These are phyloP conservation scores for Brachionus manjavacas DNA, from an alignment of 1,140 invertebrate genomes.

Conservation along the genomic window DNA sequence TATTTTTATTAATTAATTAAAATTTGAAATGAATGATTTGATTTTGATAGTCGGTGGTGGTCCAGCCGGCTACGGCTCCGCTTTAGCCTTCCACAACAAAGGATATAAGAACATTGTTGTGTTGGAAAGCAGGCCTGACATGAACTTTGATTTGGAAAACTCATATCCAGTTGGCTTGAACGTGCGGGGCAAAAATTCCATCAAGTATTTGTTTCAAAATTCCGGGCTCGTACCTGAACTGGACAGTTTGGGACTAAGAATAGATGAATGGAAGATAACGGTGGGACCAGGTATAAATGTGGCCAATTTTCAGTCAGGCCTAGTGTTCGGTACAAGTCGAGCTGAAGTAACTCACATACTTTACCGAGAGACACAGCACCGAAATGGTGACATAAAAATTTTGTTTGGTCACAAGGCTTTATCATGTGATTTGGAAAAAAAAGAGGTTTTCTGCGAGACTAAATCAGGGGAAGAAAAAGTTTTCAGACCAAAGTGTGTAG, in stretches of 20 bases:
- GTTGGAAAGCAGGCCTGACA: too few relatives aligned
- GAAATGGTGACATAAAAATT: constrained; percentile 10
- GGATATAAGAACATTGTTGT: too few relatives aligned
- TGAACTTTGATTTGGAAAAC: background rate
- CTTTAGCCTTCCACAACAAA: too few relatives aligned
- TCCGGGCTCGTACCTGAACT: background rate
- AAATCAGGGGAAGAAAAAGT: too few relatives aligned
- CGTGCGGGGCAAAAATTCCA: background rate
- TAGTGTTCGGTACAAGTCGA: background rate
- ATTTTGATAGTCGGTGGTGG: too few relatives aligned
- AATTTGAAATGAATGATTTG: too few relatives aligned
- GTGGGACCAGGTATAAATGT: background rate
- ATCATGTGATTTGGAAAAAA: background rate
- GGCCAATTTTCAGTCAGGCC: constrained; percentile 10
- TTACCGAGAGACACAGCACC: background rate
- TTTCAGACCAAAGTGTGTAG: background rate
- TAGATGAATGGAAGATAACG: constrained; percentile 22
- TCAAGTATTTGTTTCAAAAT: background rate
- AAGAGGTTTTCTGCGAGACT: too few relatives aligned
- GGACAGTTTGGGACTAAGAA: background rate
- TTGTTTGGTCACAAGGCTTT: background rate
- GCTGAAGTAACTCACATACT: constrained; percentile 4
- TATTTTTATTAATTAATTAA: too few relatives aligned
- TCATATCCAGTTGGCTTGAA: background rate
- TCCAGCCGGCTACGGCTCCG: too few relatives aligned